Conservation (phyloP, 2,888 invertebrate species). For the Arctia plantaginis region DNA sequence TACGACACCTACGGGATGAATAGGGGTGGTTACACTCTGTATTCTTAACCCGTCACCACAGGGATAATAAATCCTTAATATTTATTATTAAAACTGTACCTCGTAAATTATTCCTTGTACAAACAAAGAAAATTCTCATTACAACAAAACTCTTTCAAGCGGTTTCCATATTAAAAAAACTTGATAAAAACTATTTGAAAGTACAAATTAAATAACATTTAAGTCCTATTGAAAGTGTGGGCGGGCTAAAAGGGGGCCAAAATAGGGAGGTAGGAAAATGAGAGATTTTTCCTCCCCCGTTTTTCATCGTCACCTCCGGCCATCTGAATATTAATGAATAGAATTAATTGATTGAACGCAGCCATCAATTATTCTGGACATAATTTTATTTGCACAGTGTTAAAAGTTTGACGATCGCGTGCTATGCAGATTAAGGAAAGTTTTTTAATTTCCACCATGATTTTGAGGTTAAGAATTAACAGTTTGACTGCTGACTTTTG, state of each 20-base stretch:
- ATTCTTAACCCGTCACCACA: too few species aligned
- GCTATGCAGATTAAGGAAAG: slow-evolving; percentile 50
- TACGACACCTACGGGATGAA: too few species aligned
- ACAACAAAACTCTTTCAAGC: slow-evolving; percentile 3
- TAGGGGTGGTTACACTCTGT: too few species aligned
- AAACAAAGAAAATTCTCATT: slow-evolving; percentile 1
- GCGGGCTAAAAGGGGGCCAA: slow-evolving; percentile 15
- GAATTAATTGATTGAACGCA: slow-evolving; percentile 65
- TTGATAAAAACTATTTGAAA: slow-evolving; percentile 23
- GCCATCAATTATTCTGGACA: slow-evolving; percentile 63
- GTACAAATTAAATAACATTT: slow-evolving; percentile 48
- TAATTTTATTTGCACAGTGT: slow-evolving; percentile 61
- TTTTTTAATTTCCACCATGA: slow-evolving; percentile 47
- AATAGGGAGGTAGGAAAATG: not conserved
- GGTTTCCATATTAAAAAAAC: slow-evolving; percentile 10
- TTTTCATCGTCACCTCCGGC: slow-evolving; percentile 51
- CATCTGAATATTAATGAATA: slow-evolving; percentile 62
- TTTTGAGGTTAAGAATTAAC: slow-evolving; percentile 30
- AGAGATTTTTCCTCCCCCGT: slow-evolving; percentile 38
- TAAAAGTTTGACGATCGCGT: slow-evolving; percentile 47
- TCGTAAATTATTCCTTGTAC: not conserved
- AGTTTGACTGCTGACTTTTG: slow-evolving; percentile 21
- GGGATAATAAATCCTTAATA: too few species aligned
- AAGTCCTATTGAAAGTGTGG: slow-evolving; percentile 39
- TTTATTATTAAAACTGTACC: not conserved